Percentiles rank a stretch among this genome's conserved stretches.
phyloP scores from a whole-genome alignment of 2,113 vertebrate genomes.

The Xiphophorus hellerii region DNA sequence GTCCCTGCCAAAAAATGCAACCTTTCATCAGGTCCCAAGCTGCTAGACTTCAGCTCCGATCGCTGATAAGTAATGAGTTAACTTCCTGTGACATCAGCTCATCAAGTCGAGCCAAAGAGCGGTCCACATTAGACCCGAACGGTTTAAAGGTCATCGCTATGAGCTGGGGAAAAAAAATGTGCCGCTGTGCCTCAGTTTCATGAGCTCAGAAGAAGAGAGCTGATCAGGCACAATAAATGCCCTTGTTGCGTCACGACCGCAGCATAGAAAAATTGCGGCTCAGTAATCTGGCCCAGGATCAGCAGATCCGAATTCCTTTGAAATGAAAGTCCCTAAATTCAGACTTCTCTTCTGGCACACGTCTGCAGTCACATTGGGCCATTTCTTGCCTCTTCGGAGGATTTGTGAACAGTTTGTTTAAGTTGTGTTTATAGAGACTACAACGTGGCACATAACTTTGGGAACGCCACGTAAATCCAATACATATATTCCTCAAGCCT shows the following conservation, averaged over 20 bases:
- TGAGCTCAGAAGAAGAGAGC: conserved; percentile 42
- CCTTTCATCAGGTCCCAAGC: conserved; percentile 43
- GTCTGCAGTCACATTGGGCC: conserved; percentile 11
- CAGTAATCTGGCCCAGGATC: conserved; percentile 55
- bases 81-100: conserved; percentile 65
- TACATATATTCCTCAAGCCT: neutral
- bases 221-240: conserved; percentile 54
- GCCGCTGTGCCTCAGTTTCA: conserved; percentile 27
- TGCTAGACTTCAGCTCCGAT: conserved; percentile 25
- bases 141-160: conserved; percentile 52
- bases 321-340: conserved; percentile 45
- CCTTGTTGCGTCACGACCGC: conserved; percentile 60
- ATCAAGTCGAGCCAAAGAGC: conserved; percentile 68
- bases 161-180: neutral
- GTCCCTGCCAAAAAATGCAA: conserved; percentile 10
- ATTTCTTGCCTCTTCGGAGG: conserved; percentile 9
- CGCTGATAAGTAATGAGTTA: conserved; percentile 57
- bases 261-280: conserved; percentile 43
- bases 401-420: conserved; percentile 6
- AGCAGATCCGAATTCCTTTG: conserved; percentile 41
- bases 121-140: conserved; percentile 47
- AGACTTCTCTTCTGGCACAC: conserved; percentile 23
- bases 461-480: conserved; percentile 1
- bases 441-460: neutral
- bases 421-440: neutral